Conservation (phyloP, 2,797 vertebrate genomes). For the Pangasius mekongensis region DNA sequence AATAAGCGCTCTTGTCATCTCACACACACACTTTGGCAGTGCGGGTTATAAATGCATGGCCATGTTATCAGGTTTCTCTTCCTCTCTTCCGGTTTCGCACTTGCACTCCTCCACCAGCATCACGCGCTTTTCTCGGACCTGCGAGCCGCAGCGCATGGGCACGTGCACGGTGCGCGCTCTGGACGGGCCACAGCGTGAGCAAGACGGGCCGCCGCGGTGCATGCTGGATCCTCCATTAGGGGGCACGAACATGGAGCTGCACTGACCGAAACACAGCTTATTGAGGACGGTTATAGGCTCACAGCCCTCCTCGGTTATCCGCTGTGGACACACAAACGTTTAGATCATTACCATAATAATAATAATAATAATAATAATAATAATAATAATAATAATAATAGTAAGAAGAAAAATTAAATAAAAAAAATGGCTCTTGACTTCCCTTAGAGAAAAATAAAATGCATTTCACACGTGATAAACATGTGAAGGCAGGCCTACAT, state of each 20-base stretch:
- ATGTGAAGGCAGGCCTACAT: neutral
- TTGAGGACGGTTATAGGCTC: constrained; percentile 73
- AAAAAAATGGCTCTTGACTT: neutral
- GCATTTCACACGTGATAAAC: neutral
- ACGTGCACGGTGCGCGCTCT: constrained; percentile 64
- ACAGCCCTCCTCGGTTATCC: constrained; percentile 73
- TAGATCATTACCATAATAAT: constrained; percentile 8
- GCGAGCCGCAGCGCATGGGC: constrained; percentile 68
- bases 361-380: neutral
- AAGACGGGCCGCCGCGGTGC: constrained; percentile 60
- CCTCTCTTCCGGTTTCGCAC: constrained; percentile 74
- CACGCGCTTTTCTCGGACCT: constrained; percentile 65
- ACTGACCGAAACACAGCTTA: constrained; percentile 80
- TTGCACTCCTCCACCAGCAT: constrained; percentile 80
- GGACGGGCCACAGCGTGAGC: constrained; percentile 77
- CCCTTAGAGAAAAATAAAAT: neutral
- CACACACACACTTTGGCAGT: neutral
- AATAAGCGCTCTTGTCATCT: constrained; percentile 11
- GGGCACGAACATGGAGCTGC: constrained; percentile 79
- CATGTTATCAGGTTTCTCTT: constrained; percentile 55
- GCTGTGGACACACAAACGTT: constrained; percentile 62
- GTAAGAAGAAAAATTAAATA: neutral
- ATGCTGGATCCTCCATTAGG: constrained; percentile 62
- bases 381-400: constrained; percentile 1
- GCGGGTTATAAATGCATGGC: constrained; percentile 53